phyloP scores from a whole-genome alignment of 1,140 invertebrate genomes.

The Stegodyphus dumicola region DNA sequence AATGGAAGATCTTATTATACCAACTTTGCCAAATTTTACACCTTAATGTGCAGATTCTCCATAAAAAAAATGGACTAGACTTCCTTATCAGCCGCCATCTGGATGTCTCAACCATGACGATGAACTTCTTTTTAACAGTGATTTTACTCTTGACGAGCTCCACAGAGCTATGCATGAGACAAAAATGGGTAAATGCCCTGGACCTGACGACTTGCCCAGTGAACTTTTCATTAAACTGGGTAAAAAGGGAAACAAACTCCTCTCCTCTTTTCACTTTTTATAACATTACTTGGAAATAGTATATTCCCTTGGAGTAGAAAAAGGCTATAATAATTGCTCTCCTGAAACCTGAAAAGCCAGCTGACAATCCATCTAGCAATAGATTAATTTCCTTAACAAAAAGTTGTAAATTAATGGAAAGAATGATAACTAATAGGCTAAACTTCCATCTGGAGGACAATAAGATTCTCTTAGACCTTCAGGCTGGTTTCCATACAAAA shows the following conservation, averaged over 20 bases:
- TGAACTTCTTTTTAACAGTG: too few relatives aligned
- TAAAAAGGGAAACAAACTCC: neutral
- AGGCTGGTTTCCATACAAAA: neutral
- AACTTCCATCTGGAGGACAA: neutral
- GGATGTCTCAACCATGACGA: too few relatives aligned
- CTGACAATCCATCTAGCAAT: neutral
- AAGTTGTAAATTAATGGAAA: neutral
- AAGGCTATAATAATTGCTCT: neutral
- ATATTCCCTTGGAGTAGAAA: neutral
- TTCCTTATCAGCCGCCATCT: too few relatives aligned
- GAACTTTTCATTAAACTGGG: neutral
- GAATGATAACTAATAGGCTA: neutral
- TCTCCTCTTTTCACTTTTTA: neutral
- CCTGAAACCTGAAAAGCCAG: neutral
- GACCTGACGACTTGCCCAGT: neutral
- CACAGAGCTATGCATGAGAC: too few relatives aligned
- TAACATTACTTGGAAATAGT: neutral
- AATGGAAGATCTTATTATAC: neutral
- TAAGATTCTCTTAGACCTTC: neutral
- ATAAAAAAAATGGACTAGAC: neutral
- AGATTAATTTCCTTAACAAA: neutral
- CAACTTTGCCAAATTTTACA: neutral
- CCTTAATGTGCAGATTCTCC: neutral
- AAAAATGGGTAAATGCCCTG: too few relatives aligned
- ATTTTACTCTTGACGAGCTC: too few relatives aligned